Evolutionary conservation across 2,797 vertebrate genomes (phyloP).

Genomic region (Denticeps clupeoides): DNA sequence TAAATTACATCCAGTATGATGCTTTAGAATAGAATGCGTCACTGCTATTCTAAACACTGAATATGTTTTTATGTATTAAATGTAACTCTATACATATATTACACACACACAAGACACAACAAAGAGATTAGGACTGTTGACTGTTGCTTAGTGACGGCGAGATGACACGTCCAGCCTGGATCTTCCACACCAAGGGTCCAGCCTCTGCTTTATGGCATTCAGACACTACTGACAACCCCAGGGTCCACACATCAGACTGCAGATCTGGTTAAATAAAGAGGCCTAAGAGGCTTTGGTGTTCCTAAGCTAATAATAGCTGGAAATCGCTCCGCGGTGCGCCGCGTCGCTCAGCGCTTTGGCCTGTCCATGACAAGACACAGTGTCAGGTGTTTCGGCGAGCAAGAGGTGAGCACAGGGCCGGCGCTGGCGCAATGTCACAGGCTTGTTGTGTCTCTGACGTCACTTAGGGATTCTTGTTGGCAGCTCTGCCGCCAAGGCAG

Average conservation of each 20-base stretch:
- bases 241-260: slow-evolving; percentile 53
- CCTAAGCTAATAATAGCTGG: slow-evolving; percentile 65
- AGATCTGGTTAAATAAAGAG: slow-evolving; percentile 69
- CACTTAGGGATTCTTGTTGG: neutral
- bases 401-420: neutral
- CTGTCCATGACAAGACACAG: slow-evolving; percentile 39
- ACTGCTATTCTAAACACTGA: too few relatives aligned
- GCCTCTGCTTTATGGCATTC: slow-evolving; percentile 30
- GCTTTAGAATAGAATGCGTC: neutral
- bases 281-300: slow-evolving; percentile 70
- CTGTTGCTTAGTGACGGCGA: too few relatives aligned
- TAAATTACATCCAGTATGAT: neutral
- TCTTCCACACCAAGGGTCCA: slow-evolving; percentile 5
- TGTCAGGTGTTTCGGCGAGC: neutral
- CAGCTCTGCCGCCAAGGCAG: neutral
- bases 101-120: too few relatives aligned
- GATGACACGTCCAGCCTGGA: neutral
- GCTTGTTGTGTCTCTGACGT: neutral
- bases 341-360: slow-evolving; percentile 25
- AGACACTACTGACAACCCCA: slow-evolving; percentile 44
- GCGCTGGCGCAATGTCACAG: neutral
- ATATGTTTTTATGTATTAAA: too few relatives aligned
- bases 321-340: slow-evolving; percentile 30
- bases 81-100: too few relatives aligned
- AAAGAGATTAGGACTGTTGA: too few relatives aligned